These are phyloP conservation scores for Saguinus midas DNA, from an alignment of 2,113 vertebrate species.

Conservation along the genomic window DNA sequence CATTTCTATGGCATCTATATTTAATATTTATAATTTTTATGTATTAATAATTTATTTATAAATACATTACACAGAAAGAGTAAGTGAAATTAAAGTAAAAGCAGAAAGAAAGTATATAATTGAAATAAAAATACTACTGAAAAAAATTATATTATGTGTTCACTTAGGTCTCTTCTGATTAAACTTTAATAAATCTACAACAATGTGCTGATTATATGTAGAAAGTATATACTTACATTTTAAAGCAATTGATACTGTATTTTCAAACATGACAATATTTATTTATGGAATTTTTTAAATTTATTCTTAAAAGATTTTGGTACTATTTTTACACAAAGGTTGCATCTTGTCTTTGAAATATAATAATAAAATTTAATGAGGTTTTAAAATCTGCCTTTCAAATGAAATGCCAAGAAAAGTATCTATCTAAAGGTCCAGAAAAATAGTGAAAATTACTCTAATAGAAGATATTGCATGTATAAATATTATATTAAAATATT, in stretches of 20 bases:
- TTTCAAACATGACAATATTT: conserved; percentile 12
- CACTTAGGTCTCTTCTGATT: not conserved
- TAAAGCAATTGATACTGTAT: not conserved
- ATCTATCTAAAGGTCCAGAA: not conserved
- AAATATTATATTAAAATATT: not conserved
- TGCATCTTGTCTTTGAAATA: not conserved
- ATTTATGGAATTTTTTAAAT: not conserved
- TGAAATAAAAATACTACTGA: not conserved
- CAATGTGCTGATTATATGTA: not conserved
- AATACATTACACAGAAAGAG: not conserved
- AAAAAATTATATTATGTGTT: not conserved
- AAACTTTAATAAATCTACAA: not conserved
- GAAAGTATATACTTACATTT: not conserved
- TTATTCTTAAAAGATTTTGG: not conserved
- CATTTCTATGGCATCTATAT: not conserved
- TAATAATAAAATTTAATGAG: not conserved
- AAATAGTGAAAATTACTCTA: not conserved
- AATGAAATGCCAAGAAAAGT: not conserved
- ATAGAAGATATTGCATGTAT: not conserved
- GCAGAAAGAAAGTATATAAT: not conserved
- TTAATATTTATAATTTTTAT: not conserved
- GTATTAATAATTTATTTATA: not conserved
- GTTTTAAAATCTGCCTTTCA: not conserved
- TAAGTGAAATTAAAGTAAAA: not conserved
- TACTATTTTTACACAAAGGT: not conserved